These are phyloP conservation scores for Myrmecobius fasciatus DNA, from an alignment of 2,113 vertebrate genomes.

Conservation along the genomic window DNA sequence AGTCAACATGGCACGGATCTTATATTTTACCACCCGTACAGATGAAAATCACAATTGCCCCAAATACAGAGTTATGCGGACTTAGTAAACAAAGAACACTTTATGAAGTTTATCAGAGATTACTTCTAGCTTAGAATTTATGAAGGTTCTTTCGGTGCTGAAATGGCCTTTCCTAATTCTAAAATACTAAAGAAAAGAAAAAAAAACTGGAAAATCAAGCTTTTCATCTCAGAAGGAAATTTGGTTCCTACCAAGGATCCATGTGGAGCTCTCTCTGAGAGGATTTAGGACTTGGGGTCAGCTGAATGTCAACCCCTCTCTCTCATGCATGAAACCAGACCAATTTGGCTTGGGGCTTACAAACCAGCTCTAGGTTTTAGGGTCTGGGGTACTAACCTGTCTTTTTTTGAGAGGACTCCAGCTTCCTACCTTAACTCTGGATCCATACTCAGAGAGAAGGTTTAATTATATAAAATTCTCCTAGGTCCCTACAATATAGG, in stretches of 20 bases:
- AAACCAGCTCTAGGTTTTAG: not conserved
- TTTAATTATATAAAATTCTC: not conserved
- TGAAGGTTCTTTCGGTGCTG: not conserved
- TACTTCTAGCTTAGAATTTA: not conserved
- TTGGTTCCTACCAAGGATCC: not conserved
- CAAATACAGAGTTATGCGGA: not conserved
- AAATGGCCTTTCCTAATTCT: not conserved
- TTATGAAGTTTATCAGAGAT: not conserved
- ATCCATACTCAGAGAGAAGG: not conserved
- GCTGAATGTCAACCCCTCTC: not conserved
- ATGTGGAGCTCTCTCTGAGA: not conserved
- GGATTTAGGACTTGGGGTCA: not conserved
- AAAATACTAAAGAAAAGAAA: not conserved
- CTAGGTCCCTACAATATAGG: not conserved
- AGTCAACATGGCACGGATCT: not conserved
- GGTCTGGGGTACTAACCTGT: not conserved
- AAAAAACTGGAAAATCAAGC: not conserved
- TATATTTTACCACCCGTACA: not conserved
- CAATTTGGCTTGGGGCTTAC: not conserved
- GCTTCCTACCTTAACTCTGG: not conserved
- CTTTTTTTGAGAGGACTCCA: not conserved
- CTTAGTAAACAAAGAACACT: not conserved
- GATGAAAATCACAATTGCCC: not conserved
- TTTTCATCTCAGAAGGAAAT: not conserved
- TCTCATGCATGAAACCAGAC: not conserved